Evolutionary conservation across 2,888 invertebrate genomes (phyloP).

Genomic region (Dinocampus coccinellae): DNA sequence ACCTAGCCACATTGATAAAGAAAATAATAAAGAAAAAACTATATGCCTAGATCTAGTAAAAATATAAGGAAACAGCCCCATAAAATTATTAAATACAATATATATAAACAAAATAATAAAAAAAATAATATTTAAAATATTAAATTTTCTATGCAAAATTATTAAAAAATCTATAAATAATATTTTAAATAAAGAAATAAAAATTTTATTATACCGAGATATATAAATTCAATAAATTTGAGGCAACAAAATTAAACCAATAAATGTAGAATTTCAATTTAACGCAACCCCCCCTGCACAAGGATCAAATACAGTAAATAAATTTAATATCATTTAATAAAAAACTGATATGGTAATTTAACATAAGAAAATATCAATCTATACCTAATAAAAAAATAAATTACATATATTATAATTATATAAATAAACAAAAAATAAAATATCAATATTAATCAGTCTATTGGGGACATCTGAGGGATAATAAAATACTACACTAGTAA

Average conservation of each 20-base stretch:
- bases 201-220: no score
- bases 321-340: slow-evolving; percentile 74
- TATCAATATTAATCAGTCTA: slow-evolving; percentile 71
- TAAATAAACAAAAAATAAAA: slow-evolving; percentile 66
- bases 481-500: slow-evolving; percentile 74
- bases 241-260: slow-evolving; percentile 71
- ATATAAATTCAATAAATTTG: slow-evolving; percentile 32
- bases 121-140: slow-evolving; percentile 67
- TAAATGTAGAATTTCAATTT: slow-evolving; percentile 74
- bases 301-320: slow-evolving; percentile 80
- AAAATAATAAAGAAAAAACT: slow-evolving; percentile 73
- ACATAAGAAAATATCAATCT: no score
- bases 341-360: slow-evolving; percentile 24
- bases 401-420: no score
- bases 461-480: slow-evolving; percentile 78
- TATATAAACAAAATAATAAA: slow-evolving; percentile 74
- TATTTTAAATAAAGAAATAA: slow-evolving; percentile 32
- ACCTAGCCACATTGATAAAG: slow-evolving; percentile 76
- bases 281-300: slow-evolving; percentile 71
- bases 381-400: no score
- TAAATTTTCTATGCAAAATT: no score
- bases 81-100: slow-evolving; percentile 78
- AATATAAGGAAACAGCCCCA: slow-evolving; percentile 80
- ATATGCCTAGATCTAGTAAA: slow-evolving; percentile 79
- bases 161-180: no score